These are phyloP conservation scores for Cottoperca gobio DNA, from an alignment of 2,797 vertebrate species.

Conservation along the genomic window DNA sequence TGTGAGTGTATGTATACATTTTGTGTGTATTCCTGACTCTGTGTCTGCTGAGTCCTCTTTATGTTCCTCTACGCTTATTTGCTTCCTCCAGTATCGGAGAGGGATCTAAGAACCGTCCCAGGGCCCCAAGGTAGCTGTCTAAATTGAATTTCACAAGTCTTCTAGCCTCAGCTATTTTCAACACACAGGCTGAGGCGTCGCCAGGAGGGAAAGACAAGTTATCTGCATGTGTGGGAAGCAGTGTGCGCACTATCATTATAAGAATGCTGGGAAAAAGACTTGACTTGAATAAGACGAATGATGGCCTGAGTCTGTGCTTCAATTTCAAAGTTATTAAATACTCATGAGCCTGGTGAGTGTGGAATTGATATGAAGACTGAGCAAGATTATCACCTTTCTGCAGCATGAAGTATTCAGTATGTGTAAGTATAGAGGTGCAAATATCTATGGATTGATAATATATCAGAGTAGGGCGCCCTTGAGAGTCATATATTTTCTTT, in stretches of 20 bases:
- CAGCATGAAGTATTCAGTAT: slow-evolving; percentile 9
- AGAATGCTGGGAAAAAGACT: slow-evolving; percentile 35
- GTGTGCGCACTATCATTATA: slow-evolving; percentile 56
- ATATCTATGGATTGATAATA: slow-evolving; percentile 35
- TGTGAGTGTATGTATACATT: slow-evolving; percentile 6
- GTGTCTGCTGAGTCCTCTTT: slow-evolving; percentile 29
- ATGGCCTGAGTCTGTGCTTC: slow-evolving; percentile 40
- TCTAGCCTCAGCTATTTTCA: slow-evolving; percentile 71
- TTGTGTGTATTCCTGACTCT: slow-evolving; percentile 23
- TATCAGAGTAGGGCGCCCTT: neutral
- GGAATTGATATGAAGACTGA: slow-evolving; percentile 42
- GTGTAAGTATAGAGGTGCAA: slow-evolving; percentile 24
- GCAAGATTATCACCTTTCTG: slow-evolving; percentile 20
- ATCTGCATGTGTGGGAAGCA: slow-evolving; percentile 74
- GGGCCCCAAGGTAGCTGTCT: slow-evolving; percentile 59
- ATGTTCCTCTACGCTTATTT: slow-evolving; percentile 14
- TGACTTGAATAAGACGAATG: slow-evolving; percentile 53
- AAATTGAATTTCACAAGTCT: slow-evolving; percentile 82
- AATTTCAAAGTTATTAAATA: slow-evolving; percentile 60
- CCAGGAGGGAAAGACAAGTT: slow-evolving; percentile 59
- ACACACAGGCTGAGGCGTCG: slow-evolving; percentile 55
- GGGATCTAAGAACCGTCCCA: slow-evolving; percentile 54
- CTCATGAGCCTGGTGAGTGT: slow-evolving; percentile 35
- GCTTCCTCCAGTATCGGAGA: slow-evolving; percentile 41
- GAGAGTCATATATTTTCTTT: slow-evolving; percentile 25